Evolutionary conservation across 2,113 vertebrate species (phyloP).

Genomic region (Serinus canaria): DNA sequence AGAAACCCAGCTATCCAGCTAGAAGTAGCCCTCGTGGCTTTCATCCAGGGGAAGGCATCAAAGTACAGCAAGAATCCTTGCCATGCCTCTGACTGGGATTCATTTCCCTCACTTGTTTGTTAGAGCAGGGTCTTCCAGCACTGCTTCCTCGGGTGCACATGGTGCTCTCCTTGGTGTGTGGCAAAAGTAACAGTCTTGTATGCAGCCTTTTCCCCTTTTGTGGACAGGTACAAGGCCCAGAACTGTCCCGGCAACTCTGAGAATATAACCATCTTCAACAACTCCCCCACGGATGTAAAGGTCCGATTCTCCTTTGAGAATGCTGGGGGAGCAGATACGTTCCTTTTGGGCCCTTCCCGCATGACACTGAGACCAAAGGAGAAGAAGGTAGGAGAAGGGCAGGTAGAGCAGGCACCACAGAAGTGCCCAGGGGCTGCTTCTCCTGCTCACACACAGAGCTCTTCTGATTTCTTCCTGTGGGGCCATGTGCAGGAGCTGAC

Average conservation of each 20-base stretch:
- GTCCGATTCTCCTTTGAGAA: conserved; percentile 80
- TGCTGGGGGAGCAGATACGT: conserved; percentile 80
- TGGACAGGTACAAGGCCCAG: conserved; percentile 82
- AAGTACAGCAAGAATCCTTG: not conserved
- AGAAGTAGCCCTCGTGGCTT: too few relatives aligned
- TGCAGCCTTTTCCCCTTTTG: not conserved
- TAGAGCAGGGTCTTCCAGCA: not conserved
- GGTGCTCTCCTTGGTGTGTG: fast-evolving
- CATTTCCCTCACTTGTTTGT: not conserved
- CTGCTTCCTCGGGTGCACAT: fast-evolving
- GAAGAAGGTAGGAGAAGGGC: conserved; percentile 75
- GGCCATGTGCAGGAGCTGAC: conserved; percentile 71
- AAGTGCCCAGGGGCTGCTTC: not conserved
- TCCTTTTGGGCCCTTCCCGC: conserved; percentile 81
- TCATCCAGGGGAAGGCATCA: not conserved
- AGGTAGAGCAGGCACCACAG: fast-evolving
- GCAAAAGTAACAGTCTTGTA: not conserved
- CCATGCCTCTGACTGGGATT: not conserved
- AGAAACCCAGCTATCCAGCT: too few relatives aligned
- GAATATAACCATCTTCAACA: conserved; percentile 82
- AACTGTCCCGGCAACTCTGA: conserved; percentile 79
- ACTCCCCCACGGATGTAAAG: conserved; percentile 74
- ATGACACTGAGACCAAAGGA: conserved; percentile 83
- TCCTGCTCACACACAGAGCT: not conserved
- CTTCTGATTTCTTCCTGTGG: not conserved